Evolutionary conservation across 2,888 invertebrate genomes (phyloP).

Genomic region (Panzeria rudis): DNA sequence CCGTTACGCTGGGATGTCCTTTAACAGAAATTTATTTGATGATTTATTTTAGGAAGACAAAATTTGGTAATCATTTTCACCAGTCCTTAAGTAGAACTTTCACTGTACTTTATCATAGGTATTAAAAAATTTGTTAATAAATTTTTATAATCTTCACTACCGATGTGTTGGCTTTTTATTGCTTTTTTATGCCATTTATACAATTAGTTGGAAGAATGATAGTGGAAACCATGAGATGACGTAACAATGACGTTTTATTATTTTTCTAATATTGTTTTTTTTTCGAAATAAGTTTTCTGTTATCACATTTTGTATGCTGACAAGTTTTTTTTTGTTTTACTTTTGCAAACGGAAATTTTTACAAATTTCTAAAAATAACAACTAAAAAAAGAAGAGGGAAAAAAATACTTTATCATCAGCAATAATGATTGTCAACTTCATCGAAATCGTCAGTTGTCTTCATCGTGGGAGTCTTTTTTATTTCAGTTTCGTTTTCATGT

Average conservation of each 20-base stretch:
- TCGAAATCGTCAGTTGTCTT: conserved; percentile 43
- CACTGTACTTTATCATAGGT: too few relatives aligned
- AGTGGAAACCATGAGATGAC: conserved; percentile 74
- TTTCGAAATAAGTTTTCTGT: conserved; percentile 42
- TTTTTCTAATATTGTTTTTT: conserved; percentile 38
- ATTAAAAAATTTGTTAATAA: too few relatives aligned
- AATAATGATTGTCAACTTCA: conserved; percentile 43
- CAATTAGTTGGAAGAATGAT: conserved; percentile 76
- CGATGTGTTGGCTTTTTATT: background rate
- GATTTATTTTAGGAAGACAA: too few relatives aligned
- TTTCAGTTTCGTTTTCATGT: background rate
- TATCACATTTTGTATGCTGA: background rate
- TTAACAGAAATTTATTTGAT: too few relatives aligned
- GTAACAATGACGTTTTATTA: conserved; percentile 76
- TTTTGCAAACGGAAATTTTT: conserved; percentile 34
- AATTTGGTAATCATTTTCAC: too few relatives aligned
- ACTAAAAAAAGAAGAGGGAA: background rate
- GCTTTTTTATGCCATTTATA: conserved; percentile 71
- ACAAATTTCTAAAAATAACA: conserved; percentile 26
- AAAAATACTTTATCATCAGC: conserved; percentile 41
- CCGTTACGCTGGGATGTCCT: too few relatives aligned
- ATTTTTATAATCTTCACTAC: background rate
- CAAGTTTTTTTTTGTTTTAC: background rate
- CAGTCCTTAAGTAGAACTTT: too few relatives aligned
- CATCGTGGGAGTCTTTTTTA: conserved; percentile 23